phyloP scores from a whole-genome alignment of 1,140 invertebrate species.

The Paraescarpia echinospica region DNA sequence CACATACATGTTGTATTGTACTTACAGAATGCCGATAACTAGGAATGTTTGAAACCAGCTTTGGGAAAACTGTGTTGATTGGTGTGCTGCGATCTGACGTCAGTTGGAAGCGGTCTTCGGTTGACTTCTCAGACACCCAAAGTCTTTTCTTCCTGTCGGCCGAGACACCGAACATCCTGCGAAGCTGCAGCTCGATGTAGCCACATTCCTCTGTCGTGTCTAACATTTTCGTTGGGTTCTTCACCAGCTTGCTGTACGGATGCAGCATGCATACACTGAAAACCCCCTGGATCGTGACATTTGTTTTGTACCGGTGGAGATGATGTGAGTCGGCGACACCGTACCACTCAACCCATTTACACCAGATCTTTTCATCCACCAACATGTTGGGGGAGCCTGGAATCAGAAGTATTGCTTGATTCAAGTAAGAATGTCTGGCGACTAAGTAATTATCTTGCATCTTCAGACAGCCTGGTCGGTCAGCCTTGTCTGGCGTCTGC shows the following conservation, averaged over 20 bases:
- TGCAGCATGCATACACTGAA: slow-evolving; percentile 18
- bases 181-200: slow-evolving; percentile 24
- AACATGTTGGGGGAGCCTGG: slow-evolving; percentile 6
- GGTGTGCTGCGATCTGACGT: neutral
- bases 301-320: slow-evolving; percentile 10
- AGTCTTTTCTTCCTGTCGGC: slow-evolving; percentile 7
- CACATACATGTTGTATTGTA: too few relatives aligned
- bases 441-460: neutral
- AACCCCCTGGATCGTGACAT: neutral
- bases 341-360: slow-evolving; percentile 20
- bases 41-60: neutral
- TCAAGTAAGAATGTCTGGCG: neutral
- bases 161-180: slow-evolving; percentile 17
- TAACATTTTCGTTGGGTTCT: slow-evolving; percentile 15
- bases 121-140: slow-evolving; percentile 18
- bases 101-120: neutral
- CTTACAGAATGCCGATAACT: too few relatives aligned
- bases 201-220: slow-evolving; percentile 14
- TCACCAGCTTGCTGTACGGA: slow-evolving; percentile 6
- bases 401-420: neutral
- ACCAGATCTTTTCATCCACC: slow-evolving; percentile 24
- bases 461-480: neutral
- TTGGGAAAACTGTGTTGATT: neutral
- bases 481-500: neutral
- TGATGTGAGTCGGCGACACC: slow-evolving; percentile 14